phyloP scores from a whole-genome alignment of 2,797 vertebrate species.

The Hippocampus kuda region DNA sequence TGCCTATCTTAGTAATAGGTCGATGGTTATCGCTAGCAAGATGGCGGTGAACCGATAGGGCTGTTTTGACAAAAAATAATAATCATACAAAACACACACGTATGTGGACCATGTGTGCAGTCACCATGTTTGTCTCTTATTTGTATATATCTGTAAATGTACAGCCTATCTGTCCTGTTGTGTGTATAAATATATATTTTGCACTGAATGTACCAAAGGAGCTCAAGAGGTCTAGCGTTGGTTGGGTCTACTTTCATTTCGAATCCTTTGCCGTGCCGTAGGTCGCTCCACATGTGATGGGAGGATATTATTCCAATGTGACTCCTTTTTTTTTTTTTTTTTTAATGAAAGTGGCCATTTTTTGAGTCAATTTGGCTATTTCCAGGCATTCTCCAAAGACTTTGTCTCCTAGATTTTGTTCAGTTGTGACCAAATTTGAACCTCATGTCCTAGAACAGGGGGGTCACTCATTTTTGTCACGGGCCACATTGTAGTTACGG shows the following conservation, averaged over 20 bases:
- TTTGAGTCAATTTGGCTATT: neutral
- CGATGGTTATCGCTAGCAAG: conserved; percentile 25
- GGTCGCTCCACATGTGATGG: no score
- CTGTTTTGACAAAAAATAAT: conserved; percentile 45
- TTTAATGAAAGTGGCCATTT: neutral
- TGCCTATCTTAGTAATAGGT: conserved; percentile 54
- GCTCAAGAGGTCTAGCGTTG: conserved; percentile 55
- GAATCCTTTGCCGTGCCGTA: conserved; percentile 11
- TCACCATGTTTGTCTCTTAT: conserved; percentile 50
- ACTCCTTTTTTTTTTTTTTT: neutral
- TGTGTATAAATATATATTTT: conserved; percentile 78
- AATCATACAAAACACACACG: conserved; percentile 50
- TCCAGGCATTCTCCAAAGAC: neutral
- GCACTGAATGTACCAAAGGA: conserved; percentile 94
- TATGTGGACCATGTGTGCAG: conserved; percentile 55
- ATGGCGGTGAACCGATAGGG: conserved; percentile 46
- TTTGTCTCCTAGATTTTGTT: neutral
- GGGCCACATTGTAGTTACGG: no score
- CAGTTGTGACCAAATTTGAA: neutral
- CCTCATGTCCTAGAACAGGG: neutral
- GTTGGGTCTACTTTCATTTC: conserved; percentile 39
- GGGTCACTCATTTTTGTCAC: no score
- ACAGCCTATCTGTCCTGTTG: conserved; percentile 62
- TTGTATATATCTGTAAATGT: conserved; percentile 71
- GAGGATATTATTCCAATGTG: no score